Evolutionary conservation across 2,888 invertebrate species (phyloP).

Genomic region (Trisateles emortualis): DNA sequence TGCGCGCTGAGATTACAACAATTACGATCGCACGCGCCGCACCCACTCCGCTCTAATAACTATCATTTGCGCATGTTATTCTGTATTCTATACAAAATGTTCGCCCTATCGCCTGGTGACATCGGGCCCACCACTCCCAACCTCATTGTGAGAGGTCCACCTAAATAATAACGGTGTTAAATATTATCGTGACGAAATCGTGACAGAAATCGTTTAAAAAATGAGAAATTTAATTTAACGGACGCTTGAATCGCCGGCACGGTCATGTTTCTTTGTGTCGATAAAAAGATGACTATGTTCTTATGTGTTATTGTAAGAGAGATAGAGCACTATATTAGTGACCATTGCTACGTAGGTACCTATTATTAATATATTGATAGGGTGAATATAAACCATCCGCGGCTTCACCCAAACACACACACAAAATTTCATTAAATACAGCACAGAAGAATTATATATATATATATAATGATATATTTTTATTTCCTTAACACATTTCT

Average conservation of each 20-base stretch:
- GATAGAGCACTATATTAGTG: no score
- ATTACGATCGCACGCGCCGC: slow-evolving; percentile 81
- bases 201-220: slow-evolving; percentile 13
- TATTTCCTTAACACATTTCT: background rate
- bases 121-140: slow-evolving; percentile 56
- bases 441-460: no score
- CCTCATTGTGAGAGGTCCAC: slow-evolving; percentile 31
- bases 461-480: no score
- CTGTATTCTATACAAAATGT: slow-evolving; percentile 79
- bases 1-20: slow-evolving; percentile 78
- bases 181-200: slow-evolving; percentile 27
- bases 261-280: background rate
- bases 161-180: slow-evolving; percentile 22
- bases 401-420: no score
- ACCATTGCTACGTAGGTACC: no score
- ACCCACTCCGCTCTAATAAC: slow-evolving; percentile 77
- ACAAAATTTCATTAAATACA: no score
- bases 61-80: slow-evolving; percentile 85
- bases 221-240: slow-evolving; percentile 2
- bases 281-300: no score
- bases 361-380: no score
- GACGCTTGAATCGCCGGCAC: background rate
- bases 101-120: slow-evolving; percentile 71
- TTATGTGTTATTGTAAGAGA: no score
- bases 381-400: no score